Base-by-base conservation (phyloP, 2,113 vertebrate genomes). In the Melanerpes aurifrons region DNA sequence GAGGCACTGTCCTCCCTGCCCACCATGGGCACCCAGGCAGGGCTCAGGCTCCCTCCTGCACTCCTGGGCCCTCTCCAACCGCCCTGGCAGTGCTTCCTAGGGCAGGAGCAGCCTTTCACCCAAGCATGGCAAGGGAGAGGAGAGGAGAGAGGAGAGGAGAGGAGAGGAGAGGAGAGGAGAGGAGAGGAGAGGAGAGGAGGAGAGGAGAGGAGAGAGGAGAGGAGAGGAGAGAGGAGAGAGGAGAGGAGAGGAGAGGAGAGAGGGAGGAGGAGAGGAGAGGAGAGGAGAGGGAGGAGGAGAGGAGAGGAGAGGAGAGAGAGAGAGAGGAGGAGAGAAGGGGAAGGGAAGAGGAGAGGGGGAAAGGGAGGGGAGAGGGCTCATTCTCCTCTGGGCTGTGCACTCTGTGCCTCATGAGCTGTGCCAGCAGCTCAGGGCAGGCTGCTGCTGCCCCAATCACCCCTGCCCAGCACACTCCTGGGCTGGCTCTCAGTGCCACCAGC, bases 401-500 rank as follows among this genome's bases (percentile, higher is more conserved):
- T 88, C 64, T 58, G 3, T 0, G 1, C 31, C 76, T 80, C 82
- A 32, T 81, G 64, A 92, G 87, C 87, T 56, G 15, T 71, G 93
- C 85, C 91, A 89, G 87, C 5, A 1, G 82, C 76, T 91, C 84
- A 64, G 69, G 75, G 80, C 62, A 4, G 20, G 58, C 69, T 50
- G n/a, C 54, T 35, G 69, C 82, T 88, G 87, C 54, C 85, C 80
- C 85, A 69, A 20, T 95, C 83, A 78, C 64, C 59, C 63, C 66
- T 94, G 66, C 82, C 75, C 3, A 0, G 63, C 90, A 86, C 86
- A 77, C 0, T 7, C 35, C 35, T 37, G 35, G 1, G 7, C 73
- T 76, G 80, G 72, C 66, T 85, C 85, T 56, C 73, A 77, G 16
- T 71, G 69, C 85, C 87, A 92, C 91, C 93, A 94, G 82, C 79